Evolutionary conservation across 2,888 invertebrate species (phyloP), one percentile per base, ranked within the genome.

Genomic region (Scaptomyza cyrtandrae): DNA sequence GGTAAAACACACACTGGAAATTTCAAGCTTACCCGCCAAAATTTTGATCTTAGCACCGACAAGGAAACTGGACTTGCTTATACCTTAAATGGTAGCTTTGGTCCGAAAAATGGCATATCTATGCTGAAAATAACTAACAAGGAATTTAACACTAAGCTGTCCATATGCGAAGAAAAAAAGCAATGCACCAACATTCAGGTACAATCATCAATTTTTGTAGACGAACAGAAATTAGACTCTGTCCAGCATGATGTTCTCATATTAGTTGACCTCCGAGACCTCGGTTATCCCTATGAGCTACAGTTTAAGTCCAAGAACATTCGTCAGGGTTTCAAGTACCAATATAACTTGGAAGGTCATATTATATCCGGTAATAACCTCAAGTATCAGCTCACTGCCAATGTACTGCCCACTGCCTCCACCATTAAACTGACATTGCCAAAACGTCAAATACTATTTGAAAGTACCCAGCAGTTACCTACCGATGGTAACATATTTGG

Each of bases 151-250:
- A 93, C 94, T 49, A 94, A 95, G 13, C 93, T 95, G 72, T 95
- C 96, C 11, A 95, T 95, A 90, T 96, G 96, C 90, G 96, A 96
- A 78, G 95, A 96, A 89, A 96, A 95, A 92, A 95, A 95, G 67
- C 95, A 96, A 78, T 96, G 96, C 88, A 95, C 95, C 0, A 95
- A 96, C 85, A 93, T 95, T 24, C 96, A 96, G 82, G 49, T 91
- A 0, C 87, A 87, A 31, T 91, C 92, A 0, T 77, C 89, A 3
- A 57, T 88, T 0, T 75, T 64, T 1, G 48, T 82, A 2, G 88
- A 90, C 52, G 77, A 84, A 4, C 72, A 88, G 16, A 75, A 88
- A 48, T 62, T 89, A 0, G 83, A 89, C 27, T 91, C 93, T 13
- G 92, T 94, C 64, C 93, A 94, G 73, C 95, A 96, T 86, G 93